A percentile compares a stretch with the other conserved stretches of the same genome.
These are phyloP conservation scores for Ernsta delagoae DNA, from an alignment of 2,888 invertebrate species.

Conservation along the genomic window DNA sequence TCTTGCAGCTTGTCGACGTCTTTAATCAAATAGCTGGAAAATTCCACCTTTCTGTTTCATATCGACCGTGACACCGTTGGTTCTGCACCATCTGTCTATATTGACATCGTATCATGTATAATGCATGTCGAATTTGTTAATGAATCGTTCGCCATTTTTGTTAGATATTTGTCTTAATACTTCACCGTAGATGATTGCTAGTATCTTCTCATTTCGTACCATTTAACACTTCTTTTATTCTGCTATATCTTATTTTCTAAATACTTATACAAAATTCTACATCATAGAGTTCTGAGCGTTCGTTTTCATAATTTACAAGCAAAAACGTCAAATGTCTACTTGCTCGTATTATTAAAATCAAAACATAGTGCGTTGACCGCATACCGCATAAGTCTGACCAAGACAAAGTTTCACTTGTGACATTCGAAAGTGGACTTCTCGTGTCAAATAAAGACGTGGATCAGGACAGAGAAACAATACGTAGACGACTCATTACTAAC, in stretches of 20 bases:
- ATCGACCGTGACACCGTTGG: conserved; percentile 33
- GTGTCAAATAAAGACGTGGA: conserved; percentile 21
- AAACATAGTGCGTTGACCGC: conserved; percentile 5
- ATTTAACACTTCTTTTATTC: not conserved
- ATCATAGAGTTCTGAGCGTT: no score
- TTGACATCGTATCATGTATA: conserved; percentile 35
- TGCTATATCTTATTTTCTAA: no score
- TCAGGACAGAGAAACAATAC: conserved; percentile 19
- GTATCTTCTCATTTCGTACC: not conserved
- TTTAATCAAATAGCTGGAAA: conserved; percentile 23
- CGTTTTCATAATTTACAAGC: no score
- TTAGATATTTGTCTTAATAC: not conserved
- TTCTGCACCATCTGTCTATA: conserved; percentile 35
- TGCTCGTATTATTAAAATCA: not conserved
- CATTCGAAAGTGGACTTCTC: conserved; percentile 37
- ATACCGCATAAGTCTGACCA: conserved; percentile 8
- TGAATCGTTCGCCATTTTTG: conserved; percentile 10
- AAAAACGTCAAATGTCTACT: not conserved
- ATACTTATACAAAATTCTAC: no score
- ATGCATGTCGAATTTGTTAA: conserved; percentile 35
- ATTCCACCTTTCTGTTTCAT: conserved; percentile 29
- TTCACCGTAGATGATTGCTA: not conserved
- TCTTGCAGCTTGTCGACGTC: conserved; percentile 32
- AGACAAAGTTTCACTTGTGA: conserved; percentile 32
- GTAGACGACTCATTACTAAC: conserved; percentile 25